phyloP scores from a whole-genome alignment of 2,797 vertebrate species.

The Ciconia nigra region DNA sequence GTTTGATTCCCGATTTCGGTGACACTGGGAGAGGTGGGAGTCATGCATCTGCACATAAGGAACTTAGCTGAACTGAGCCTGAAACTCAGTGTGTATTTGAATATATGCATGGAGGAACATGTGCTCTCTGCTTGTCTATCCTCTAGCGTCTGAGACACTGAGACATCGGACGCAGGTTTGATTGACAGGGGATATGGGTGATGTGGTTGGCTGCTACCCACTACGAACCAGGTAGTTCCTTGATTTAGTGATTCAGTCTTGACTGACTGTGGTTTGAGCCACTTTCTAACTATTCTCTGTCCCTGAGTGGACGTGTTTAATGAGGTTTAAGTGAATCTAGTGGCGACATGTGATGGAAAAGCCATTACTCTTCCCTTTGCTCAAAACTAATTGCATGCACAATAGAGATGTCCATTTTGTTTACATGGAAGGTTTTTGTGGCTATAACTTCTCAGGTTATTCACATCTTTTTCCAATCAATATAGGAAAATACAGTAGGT shows the following conservation, averaged over 20 bases:
- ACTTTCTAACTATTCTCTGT: background rate
- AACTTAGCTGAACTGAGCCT: background rate
- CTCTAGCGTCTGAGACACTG: accelerated
- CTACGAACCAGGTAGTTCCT: background rate
- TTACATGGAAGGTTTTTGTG: background rate
- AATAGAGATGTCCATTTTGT: background rate
- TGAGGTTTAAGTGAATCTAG: background rate
- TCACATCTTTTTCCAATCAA: background rate
- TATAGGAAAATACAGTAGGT: background rate
- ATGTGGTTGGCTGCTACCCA: background rate
- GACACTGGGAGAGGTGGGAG: background rate
- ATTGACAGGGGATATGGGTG: background rate
- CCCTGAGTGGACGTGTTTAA: background rate
- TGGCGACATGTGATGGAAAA: background rate
- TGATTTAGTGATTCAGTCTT: background rate
- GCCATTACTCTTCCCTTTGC: background rate
- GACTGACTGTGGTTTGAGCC: background rate
- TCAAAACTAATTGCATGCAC: background rate
- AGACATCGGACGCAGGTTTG: background rate
- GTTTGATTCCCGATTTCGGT: too few species aligned
- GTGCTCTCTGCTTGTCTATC: background rate
- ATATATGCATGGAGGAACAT: accelerated
- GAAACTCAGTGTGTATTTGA: background rate
- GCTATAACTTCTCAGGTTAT: background rate
- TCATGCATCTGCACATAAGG: too few species aligned